Conservation (phyloP, 2,797 vertebrate species). For the Tauraco hartlaubi region DNA sequence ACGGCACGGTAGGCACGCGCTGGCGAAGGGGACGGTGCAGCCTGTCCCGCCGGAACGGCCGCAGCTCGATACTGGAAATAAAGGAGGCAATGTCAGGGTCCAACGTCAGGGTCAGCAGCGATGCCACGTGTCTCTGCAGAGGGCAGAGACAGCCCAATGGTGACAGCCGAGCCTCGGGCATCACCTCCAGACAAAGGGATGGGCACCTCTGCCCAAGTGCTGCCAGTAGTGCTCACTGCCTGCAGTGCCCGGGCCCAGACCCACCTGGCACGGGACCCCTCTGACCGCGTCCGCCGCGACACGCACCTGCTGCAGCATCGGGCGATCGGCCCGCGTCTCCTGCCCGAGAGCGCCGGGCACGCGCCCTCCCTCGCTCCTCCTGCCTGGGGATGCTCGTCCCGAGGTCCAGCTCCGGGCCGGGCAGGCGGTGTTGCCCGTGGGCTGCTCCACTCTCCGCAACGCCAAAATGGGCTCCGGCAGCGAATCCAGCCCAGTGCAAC, state of each 20-base stretch:
- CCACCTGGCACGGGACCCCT: rapidly evolving
- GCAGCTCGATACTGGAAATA: not conserved
- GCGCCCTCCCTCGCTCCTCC: not conserved
- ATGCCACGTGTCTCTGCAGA: rapidly evolving
- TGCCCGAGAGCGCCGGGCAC: not conserved
- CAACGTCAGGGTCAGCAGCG: too few species aligned
- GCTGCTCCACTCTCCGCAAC: rapidly evolving
- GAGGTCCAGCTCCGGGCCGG: not conserved
- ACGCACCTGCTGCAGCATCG: not conserved
- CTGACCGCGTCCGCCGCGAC: rapidly evolving
- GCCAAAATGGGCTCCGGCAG: not conserved
- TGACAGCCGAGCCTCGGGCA: not conserved
- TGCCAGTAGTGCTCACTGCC: not conserved
- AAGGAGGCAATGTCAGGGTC: not conserved
- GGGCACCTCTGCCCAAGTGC: too few species aligned
- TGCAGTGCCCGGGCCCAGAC: rapidly evolving
- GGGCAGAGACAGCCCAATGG: not conserved
- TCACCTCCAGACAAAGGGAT: too few species aligned
- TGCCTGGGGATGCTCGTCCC: rapidly evolving
- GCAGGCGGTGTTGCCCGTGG: rapidly evolving
- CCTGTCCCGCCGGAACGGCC: not conserved
- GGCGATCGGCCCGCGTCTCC: rapidly evolving
- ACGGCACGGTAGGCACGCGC: rapidly evolving
- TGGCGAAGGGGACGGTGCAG: not conserved
- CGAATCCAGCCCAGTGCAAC: too few species aligned